Evolutionary conservation across 2,797 vertebrate genomes (phyloP).

Genomic region (Chrosomus eos): DNA sequence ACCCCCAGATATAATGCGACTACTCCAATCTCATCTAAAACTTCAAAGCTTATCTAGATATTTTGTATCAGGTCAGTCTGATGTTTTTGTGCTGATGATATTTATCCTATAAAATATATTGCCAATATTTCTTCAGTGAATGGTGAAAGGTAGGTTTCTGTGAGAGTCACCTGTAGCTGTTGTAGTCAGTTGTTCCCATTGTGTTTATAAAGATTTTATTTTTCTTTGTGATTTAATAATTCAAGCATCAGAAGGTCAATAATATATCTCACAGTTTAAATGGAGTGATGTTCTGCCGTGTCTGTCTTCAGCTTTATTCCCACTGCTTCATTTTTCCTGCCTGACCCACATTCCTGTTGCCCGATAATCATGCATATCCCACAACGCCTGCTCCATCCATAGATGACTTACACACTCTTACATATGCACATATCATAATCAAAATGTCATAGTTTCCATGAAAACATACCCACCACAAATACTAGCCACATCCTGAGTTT

Average conservation of each 20-base stretch:
- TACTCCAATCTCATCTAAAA: no score
- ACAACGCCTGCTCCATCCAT: slow-evolving; percentile 44
- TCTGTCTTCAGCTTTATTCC: slow-evolving; percentile 34
- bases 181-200: not conserved
- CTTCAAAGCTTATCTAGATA: not conserved
- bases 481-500: slow-evolving; percentile 61
- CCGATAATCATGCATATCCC: slow-evolving; percentile 55
- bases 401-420: slow-evolving; percentile 54
- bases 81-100: not conserved
- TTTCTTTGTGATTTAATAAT: not conserved
- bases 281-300: slow-evolving; percentile 5
- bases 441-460: slow-evolving; percentile 63
- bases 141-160: not conserved
- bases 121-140: not conserved
- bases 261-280: not conserved
- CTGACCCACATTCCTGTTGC: slow-evolving; percentile 56
- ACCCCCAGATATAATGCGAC: not conserved
- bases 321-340: slow-evolving; percentile 41
- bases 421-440: slow-evolving; percentile 63
- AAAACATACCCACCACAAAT: slow-evolving; percentile 60
- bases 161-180: not conserved
- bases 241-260: not conserved
- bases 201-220: not conserved
- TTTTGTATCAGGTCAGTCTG: not conserved
- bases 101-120: not conserved